phyloP scores from a whole-genome alignment of 2,797 vertebrate genomes.

The Melanotaenia nigrans region DNA sequence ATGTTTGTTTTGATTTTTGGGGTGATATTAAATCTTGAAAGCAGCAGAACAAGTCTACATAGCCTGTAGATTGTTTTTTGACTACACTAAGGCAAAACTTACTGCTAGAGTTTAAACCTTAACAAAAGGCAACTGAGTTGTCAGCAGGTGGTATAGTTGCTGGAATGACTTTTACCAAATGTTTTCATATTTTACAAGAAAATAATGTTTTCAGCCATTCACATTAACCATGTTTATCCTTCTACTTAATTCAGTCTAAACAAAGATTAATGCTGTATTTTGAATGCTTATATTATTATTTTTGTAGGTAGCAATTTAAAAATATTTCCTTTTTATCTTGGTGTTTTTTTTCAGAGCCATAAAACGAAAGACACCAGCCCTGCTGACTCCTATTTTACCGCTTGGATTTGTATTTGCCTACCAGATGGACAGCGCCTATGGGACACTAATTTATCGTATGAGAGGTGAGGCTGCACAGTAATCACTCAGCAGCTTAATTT shows the following conservation, averaged over 20 bases:
- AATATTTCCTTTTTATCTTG: neutral
- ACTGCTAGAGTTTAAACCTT: neutral
- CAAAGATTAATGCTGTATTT: neutral
- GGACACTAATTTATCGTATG: constrained; percentile 87
- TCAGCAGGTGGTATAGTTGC: neutral
- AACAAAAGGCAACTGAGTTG: neutral
- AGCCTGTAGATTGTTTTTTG: neutral
- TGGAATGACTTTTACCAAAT: too few relatives aligned
- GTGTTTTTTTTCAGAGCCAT: constrained; percentile 79
- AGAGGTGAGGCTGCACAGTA: constrained; percentile 79
- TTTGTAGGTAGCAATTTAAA: neutral
- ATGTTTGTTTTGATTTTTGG: neutral
- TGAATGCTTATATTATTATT: neutral
- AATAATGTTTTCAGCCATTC: neutral
- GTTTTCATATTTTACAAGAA: neutral
- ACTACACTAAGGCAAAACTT: neutral
- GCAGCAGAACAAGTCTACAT: neutral
- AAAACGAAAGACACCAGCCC: constrained; percentile 81
- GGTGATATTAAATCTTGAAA: neutral
- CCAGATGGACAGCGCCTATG: constrained; percentile 89
- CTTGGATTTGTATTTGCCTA: constrained; percentile 87
- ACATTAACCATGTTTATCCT: neutral
- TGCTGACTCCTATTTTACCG: constrained; percentile 86
- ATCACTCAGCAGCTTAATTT: too few relatives aligned
- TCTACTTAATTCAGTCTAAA: neutral